Evolutionary conservation across 2,888 invertebrate genomes (phyloP).

Genomic region (Nemotelus nigrinus): DNA sequence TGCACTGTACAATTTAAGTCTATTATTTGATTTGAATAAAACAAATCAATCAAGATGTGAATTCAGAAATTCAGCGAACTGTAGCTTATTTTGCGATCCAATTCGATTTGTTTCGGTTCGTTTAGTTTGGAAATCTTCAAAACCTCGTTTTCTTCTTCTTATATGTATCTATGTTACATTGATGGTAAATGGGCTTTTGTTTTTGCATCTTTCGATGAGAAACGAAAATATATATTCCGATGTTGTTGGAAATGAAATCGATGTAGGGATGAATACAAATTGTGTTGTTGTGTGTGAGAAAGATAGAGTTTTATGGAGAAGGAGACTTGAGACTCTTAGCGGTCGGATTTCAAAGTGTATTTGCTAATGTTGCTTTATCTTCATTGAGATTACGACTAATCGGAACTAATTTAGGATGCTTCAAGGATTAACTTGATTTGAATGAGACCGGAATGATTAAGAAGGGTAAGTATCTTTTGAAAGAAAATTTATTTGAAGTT

Average conservation of each 20-base stretch:
- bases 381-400: background rate
- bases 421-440: background rate
- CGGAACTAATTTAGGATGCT: background rate
- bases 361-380: background rate
- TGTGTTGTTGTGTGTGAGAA: too few species aligned
- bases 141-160: conserved; percentile 6
- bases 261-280: background rate
- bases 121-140: conserved; percentile 15
- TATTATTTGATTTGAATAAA: conserved; percentile 37
- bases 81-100: conserved; percentile 26
- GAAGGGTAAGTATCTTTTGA: background rate
- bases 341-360: too few species aligned
- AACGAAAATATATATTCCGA: background rate
- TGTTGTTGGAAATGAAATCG: background rate
- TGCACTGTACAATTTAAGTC: conserved; percentile 12
- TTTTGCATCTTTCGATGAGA: background rate
- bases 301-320: too few species aligned
- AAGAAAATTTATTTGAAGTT: too few species aligned
- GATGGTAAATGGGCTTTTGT: background rate
- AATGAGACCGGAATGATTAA: background rate
- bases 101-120: conserved; percentile 36
- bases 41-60: conserved; percentile 31
- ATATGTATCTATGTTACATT: background rate
- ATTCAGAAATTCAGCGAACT: conserved; percentile 29
- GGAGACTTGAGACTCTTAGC: too few species aligned